Base-by-base conservation (phyloP, 2,888 invertebrate species). In the Drosophila affinis region DNA sequence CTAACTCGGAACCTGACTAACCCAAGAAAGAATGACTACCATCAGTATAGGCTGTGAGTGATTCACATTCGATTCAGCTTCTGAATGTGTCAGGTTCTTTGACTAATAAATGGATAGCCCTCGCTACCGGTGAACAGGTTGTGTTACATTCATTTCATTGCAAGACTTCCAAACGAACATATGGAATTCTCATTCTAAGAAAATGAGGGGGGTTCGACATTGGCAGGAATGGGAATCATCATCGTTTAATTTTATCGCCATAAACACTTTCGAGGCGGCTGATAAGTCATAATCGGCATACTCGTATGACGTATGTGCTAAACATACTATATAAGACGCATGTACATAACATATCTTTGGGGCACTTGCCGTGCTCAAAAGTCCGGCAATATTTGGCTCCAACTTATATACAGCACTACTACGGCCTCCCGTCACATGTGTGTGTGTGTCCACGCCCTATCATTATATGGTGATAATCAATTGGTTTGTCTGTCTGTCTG, bases 381-480 rank as follows among this genome's bases (percentile, higher is more conserved):
- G 39, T 39, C 39, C 39, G 39, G n/a, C 39, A n/a, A 6, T n/a
- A 7, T 14, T n/a, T n/a, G n/a, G n/a, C 18, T 57, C 46, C 56
- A 12, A 14, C 14, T 17, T 63, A 52, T 64, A 18, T 48, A 34
- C 44, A 29, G 60, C 9, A n/a, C 6, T 39, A 14, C 12, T 14
- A 7, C n/a, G 39, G 17, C 47, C 34, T 12, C 12, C 5, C 34
- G 5, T 5, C 24, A 24, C 24, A 24, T 5, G 12, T 34, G 34
- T 34, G 34, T 34, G 32, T 10, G 32, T 10, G 12, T 34, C n/a
- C 46, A 47, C 18, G 18, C 46, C 46, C 44, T 68, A 71, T 67
- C 67, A 51, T 58, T 71, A 68, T 71, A 61, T 52, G 27, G 52
- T 72, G 67, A 72, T 72, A 68, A 72, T 52, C 51, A 53, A 29